These are phyloP conservation scores for Rhopalosiphum padi DNA, from an alignment of 1,140 invertebrate species.

Conservation along the genomic window DNA sequence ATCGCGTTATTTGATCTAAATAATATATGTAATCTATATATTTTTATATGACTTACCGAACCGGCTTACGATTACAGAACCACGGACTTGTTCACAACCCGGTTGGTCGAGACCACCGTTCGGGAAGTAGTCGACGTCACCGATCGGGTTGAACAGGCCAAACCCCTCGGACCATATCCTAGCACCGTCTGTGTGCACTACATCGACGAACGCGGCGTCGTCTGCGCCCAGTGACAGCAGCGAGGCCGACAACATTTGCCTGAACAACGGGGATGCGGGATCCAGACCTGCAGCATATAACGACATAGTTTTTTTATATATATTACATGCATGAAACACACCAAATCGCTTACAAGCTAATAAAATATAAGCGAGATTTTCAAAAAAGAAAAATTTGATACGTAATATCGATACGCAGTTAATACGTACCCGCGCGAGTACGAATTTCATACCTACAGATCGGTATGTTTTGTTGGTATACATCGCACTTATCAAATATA, in stretches of 20 bases:
- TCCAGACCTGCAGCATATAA: slow-evolving; percentile 68
- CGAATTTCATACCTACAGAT: not conserved
- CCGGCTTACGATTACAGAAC: slow-evolving; percentile 66
- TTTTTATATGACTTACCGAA: slow-evolving; percentile 62
- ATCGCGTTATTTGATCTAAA: not conserved
- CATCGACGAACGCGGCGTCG: slow-evolving; percentile 67
- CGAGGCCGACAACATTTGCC: slow-evolving; percentile 66
- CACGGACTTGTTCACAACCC: slow-evolving; percentile 69
- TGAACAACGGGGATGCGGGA: slow-evolving; percentile 74
- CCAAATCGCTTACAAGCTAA: not conserved
- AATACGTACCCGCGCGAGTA: not conserved
- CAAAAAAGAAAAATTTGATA: not conserved
- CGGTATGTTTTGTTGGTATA: not conserved
- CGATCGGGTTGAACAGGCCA: slow-evolving; percentile 66
- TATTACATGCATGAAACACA: no score
- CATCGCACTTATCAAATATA: not conserved
- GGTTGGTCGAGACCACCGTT: slow-evolving; percentile 78
- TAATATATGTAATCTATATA: not conserved
- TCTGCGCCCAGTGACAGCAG: slow-evolving; percentile 63
- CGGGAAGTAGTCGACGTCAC: slow-evolving; percentile 76
- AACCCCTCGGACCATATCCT: slow-evolving; percentile 63
- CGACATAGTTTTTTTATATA: not conserved
- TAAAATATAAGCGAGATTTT: not conserved
- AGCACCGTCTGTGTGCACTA: slow-evolving; percentile 67
- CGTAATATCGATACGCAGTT: no score